Evolutionary conservation across 2,113 vertebrate genomes (phyloP), one percentile per base, ranked within the genome.

Genomic region (Otolemur garnettii): DNA sequence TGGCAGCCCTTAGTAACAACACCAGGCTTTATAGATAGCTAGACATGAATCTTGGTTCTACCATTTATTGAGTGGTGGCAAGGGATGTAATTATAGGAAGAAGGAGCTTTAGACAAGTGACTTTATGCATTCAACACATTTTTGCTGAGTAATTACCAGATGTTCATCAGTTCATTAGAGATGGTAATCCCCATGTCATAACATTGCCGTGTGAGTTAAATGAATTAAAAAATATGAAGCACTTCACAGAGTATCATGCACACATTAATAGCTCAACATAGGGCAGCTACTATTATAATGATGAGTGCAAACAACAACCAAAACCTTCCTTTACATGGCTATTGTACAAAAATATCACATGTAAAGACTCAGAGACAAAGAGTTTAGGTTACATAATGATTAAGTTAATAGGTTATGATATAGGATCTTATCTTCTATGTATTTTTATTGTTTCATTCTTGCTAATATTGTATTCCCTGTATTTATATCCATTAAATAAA

Each of bases 401-500:
- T 91, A 85, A 91, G 68, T 21, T 9, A 92, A 45, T 72, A 96
- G 15, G 6, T 86, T 13, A 38, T 57, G n/a, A 68, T 30, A 90
- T 45, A 88, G 0, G 1, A 21, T 89, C 28, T 87, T 78, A 62
- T 66, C 60, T 86, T 89, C 26, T 88, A 86, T n/a, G 69, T 92
- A 75, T 69, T 78, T 95, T 9, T 50, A 71, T 93, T 55, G 72
- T 50, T 50, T 81, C 80, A 81, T 33, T 69, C 13, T 91, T 83
- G 18, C 19, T 71, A 5, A 69, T 53, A 22, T 38, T 74, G 28
- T 57, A 74, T 88, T 8, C 26, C 12, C 57, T n/a, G 69, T 66
- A 33, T 89, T 89, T 74, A 89, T 13, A 87, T 24, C 38, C 33
- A 91, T 80, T 33, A 91, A 75, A 38, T 72, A 82, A 79, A 79